Evolutionary conservation across 2,797 vertebrate species (phyloP), one percentile per base, ranked within the genome.

Genomic region (Melanogrammus aeglefinus): DNA sequence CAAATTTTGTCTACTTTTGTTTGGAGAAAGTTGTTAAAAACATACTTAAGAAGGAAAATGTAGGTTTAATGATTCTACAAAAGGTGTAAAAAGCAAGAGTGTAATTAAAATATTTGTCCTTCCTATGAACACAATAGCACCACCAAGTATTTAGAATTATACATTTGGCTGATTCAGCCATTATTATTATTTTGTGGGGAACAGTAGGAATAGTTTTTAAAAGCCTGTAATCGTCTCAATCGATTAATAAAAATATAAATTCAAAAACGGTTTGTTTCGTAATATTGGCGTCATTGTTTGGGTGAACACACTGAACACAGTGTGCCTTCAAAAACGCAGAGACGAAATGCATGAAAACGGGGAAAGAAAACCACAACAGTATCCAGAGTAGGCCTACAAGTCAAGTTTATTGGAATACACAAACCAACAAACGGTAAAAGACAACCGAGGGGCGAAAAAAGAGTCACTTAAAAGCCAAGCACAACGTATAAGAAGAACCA

Each of bases 371-470:
- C 70, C 1, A 24, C 0, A 75, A 2, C 47, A 31, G 4, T n/a
- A 33, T 12, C 7, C 2, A 29, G 27, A 31, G 29, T 33, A 14
- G 31, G 31, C 31, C 31, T 33, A 33, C 70, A 72, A 1, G 69
- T 83, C 27, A 74, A 39, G 36, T 93, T 93, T 93, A 93, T 86
- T 92, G 87, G 89, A 92, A 93, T 91, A 92, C 81, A 78, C 71
- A 77, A 79, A 72, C 79, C 0, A 57, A 81, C 83, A 84, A 90
- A 88, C 85, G 84, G 91, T 79, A 83, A 80, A 69, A 87, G 81
- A 75, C 84, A 57, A 21, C 51, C 1, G 7, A n/a, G 21, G 51
- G 10, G 18, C 5, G 31, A 41, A 41, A 41, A 8, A 24, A 6
- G 27, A 66, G 9, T 24, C n/a, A 66, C 51, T 21, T 21, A 57